phyloP scores from a whole-genome alignment of 2,113 vertebrate genomes.

The Phalacrocorax brasilianus region DNA sequence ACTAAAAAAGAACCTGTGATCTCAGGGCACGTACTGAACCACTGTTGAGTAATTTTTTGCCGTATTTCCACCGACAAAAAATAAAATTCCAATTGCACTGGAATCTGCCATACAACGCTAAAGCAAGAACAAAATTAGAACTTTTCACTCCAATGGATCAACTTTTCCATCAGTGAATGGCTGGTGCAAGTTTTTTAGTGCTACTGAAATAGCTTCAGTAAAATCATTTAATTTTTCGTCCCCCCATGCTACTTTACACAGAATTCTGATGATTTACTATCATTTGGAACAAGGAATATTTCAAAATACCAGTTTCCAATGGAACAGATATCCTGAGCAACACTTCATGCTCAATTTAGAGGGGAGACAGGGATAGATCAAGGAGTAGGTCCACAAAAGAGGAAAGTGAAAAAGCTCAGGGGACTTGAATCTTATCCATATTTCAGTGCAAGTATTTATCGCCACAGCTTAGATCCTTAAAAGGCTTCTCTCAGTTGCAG shows the following conservation, averaged over 20 bases:
- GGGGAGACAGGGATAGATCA: background rate
- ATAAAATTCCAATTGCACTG: background rate
- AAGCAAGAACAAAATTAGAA: background rate
- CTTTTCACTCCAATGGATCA: background rate
- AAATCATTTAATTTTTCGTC: background rate
- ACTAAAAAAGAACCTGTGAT: background rate
- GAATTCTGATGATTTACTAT: background rate
- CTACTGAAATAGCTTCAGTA: background rate
- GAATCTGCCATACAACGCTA: background rate
- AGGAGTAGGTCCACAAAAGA: background rate
- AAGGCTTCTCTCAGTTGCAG: background rate
- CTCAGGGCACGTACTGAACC: background rate
- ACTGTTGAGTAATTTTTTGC: background rate
- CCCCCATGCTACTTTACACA: background rate
- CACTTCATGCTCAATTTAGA: background rate
- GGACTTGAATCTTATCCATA: background rate
- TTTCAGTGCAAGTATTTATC: background rate
- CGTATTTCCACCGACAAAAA: background rate
- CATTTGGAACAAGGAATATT: background rate
- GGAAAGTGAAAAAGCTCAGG: background rate
- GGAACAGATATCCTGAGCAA: background rate
- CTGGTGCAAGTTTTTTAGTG: background rate
- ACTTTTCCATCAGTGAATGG: background rate
- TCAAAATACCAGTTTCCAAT: background rate
- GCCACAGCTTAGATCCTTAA: background rate